Conservation (phyloP, 2,888 invertebrate genomes). For the Geotrupes spiniger region DNA sequence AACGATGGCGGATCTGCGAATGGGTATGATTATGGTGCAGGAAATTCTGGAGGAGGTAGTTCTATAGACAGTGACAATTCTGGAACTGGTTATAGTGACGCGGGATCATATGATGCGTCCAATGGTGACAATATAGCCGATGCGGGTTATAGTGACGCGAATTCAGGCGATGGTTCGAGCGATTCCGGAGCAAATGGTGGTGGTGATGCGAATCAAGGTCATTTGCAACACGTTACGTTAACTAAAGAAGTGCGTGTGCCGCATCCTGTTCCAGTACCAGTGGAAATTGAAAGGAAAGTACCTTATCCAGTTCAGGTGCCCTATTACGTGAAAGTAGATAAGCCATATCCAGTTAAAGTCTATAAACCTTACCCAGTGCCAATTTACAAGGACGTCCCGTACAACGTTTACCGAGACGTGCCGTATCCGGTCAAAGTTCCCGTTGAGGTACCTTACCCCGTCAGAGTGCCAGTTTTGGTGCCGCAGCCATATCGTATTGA, state of each 20-base stretch:
- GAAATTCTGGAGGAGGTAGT: no score
- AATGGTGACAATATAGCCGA: no score
- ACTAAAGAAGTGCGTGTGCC: constrained; percentile 53
- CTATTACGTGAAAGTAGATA: constrained; percentile 50
- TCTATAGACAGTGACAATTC: no score
- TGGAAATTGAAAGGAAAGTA: constrained; percentile 48
- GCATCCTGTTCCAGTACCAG: constrained; percentile 55
- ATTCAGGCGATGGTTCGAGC: no score
- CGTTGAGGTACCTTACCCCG: constrained; percentile 44
- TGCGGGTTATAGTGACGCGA: no score
- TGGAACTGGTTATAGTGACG: no score
- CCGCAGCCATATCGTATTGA: constrained; percentile 49
- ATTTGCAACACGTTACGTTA: constrained; percentile 42
- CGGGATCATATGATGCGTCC: no score
- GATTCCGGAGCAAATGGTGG: not conserved
- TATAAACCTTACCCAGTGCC: constrained; percentile 56
- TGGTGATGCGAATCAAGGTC: not conserved
- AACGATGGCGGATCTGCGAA: no score
- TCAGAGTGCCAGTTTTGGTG: constrained; percentile 42
- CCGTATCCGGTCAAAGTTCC: constrained; percentile 47
- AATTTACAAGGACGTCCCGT: constrained; percentile 55
- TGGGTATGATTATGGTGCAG: no score
- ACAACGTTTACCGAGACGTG: constrained; percentile 29
- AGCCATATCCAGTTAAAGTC: constrained; percentile 53
- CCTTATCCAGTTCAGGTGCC: constrained; percentile 53